Evolutionary conservation across 1,140 invertebrate genomes (phyloP).

Genomic region (Heliconius eleuchia): DNA sequence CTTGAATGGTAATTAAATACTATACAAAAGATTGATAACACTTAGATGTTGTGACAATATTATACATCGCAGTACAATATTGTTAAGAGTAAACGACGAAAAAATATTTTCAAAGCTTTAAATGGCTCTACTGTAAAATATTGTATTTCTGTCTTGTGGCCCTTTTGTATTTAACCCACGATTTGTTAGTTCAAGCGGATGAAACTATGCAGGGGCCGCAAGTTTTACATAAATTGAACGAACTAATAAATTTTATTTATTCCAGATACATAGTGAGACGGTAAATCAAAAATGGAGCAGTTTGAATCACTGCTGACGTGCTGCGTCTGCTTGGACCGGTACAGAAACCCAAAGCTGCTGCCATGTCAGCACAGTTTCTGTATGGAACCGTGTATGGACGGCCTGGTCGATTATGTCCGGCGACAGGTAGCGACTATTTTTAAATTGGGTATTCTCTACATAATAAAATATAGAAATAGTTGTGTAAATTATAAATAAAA

Average conservation of each 20-base stretch:
- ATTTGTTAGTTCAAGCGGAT: too few species aligned
- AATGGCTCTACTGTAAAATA: too few species aligned
- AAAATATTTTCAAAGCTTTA: too few species aligned
- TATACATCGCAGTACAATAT: too few species aligned
- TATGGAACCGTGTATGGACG: slow-evolving; percentile 98
- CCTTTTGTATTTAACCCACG: too few species aligned
- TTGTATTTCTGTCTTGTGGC: too few species aligned
- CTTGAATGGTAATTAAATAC: too few species aligned
- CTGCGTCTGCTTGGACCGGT: slow-evolving; percentile 98
- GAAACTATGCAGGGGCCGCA: too few species aligned
- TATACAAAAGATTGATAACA: too few species aligned
- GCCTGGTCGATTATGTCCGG: slow-evolving; percentile 96
- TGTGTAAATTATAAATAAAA: neutral
- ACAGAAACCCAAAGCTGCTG: slow-evolving; percentile 97
- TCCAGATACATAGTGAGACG: slow-evolving; percentile 62
- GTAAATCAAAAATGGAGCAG: slow-evolving; percentile 90
- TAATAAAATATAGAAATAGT: neutral
- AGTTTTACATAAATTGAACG: too few species aligned
- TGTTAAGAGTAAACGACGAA: too few species aligned
- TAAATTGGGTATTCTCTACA: neutral
- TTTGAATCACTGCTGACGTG: slow-evolving; percentile 99
- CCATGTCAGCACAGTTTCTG: slow-evolving; percentile 99
- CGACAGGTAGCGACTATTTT: slow-evolving; percentile 82
- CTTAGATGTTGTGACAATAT: too few species aligned
- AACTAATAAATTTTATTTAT: slow-evolving; percentile 28